phyloP scores from a whole-genome alignment of 1,140 invertebrate species.

The Halesus radiatus region DNA sequence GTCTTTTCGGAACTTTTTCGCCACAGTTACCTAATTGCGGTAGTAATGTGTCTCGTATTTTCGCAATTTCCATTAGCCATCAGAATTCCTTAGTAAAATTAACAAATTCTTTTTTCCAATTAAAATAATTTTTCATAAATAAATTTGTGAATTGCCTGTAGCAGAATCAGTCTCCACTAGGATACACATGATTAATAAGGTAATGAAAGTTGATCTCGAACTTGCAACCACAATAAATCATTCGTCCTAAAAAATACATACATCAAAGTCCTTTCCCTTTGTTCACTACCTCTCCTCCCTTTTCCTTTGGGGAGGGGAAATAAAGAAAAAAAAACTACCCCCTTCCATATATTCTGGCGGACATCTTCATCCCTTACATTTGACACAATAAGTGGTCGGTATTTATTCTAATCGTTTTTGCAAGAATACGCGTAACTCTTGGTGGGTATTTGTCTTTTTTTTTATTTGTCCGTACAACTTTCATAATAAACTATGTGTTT shows the following conservation, averaged over 20 bases:
- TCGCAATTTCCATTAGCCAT: no score
- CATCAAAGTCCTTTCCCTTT: neutral
- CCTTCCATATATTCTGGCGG: constrained; percentile 33
- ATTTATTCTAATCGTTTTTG: constrained; percentile 46
- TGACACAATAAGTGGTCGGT: constrained; percentile 54
- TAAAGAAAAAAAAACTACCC: neutral
- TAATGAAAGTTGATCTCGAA: neutral
- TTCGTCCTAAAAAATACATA: neutral
- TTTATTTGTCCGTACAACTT: neutral
- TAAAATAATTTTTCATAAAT: no score
- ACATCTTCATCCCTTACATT: constrained; percentile 42
- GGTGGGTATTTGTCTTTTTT: neutral
- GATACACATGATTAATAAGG: no score
- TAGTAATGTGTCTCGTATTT: no score
- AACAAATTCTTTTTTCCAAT: no score
- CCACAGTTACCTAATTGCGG: no score
- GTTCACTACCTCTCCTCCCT: neutral
- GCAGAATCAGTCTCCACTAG: no score
- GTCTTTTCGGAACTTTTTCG: no score
- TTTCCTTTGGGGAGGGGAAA: no score
- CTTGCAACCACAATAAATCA: neutral
- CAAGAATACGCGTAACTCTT: constrained; percentile 1
- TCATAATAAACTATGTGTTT: no score
- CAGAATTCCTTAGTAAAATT: no score
- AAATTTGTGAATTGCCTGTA: no score